Conservation (phyloP, 2,888 invertebrate species). For the Lissocephala sabroskyi region DNA sequence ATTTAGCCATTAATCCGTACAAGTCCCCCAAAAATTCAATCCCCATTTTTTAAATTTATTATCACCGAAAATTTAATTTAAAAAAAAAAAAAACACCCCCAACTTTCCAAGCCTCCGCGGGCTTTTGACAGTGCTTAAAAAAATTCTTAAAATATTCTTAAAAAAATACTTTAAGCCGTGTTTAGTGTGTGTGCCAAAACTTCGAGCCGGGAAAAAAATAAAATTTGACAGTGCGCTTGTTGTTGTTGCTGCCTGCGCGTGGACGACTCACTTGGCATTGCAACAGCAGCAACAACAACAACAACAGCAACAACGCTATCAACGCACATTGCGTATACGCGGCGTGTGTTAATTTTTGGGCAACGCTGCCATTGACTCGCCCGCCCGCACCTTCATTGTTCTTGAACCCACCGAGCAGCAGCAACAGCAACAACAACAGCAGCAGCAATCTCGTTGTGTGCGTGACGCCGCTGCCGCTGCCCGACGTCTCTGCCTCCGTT, state of each 20-base stretch:
- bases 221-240: too few species aligned
- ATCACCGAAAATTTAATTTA: not conserved
- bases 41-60: not conserved
- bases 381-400: conserved; percentile 30
- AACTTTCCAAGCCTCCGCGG: not conserved
- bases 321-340: conserved; percentile 47
- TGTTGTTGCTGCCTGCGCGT: not conserved
- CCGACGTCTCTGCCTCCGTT: conserved; percentile 20
- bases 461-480: conserved; percentile 18
- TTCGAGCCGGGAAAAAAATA: too few species aligned
- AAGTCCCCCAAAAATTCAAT: not conserved
- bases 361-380: conserved; percentile 30
- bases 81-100: not conserved
- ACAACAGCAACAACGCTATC: not conserved
- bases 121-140: not conserved
- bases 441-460: conserved; percentile 14
- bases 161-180: not conserved
- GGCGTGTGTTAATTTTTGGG: conserved; percentile 27
- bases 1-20: too few species aligned
- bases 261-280: not conserved
- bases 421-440: conserved; percentile 26
- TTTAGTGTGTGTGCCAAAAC: not conserved
- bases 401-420: conserved; percentile 22
- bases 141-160: not conserved
- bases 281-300: not conserved